Evolutionary conservation across 2,797 vertebrate genomes (phyloP).

Genomic region (Gymnoscopelus microlampas): DNA sequence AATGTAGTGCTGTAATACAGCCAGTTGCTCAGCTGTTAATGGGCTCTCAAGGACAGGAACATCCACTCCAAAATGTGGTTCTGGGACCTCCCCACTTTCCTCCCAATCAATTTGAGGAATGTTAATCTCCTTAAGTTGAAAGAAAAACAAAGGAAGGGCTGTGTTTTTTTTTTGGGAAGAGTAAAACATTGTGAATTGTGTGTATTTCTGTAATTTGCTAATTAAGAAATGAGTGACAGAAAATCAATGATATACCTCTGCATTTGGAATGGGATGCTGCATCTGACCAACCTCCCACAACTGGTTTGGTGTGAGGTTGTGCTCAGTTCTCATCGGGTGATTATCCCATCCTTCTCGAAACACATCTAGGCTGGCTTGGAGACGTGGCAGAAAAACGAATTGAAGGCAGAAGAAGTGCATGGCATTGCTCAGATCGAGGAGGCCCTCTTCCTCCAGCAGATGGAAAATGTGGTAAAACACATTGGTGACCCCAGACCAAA

Average conservation of each 20-base stretch:
- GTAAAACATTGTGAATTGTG: too few species aligned
- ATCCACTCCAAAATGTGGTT: not conserved
- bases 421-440: conserved; percentile 1
- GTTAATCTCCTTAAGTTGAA: not conserved
- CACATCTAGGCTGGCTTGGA: not conserved
- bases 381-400: conserved; percentile 4
- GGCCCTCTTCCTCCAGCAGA: conserved; percentile 4
- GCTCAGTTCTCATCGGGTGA: conserved; percentile 6
- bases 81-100: not conserved
- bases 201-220: too few species aligned
- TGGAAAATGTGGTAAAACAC: conserved; percentile 12
- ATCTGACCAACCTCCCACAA: not conserved
- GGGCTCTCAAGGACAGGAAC: too few species aligned
- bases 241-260: conserved; percentile 1
- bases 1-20: too few species aligned
- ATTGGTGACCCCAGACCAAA: conserved; percentile 1
- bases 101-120: not conserved
- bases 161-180: not conserved
- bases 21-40: too few species aligned
- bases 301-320: conserved; percentile 5
- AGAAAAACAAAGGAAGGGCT: not conserved
- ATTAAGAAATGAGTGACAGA: too few species aligned
- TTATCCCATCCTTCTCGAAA: conserved; percentile 7
- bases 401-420: not conserved
- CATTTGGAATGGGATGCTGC: conserved; percentile 1